Conservation (phyloP, 2,888 invertebrate species). For the Xestia xanthographa region DNA sequence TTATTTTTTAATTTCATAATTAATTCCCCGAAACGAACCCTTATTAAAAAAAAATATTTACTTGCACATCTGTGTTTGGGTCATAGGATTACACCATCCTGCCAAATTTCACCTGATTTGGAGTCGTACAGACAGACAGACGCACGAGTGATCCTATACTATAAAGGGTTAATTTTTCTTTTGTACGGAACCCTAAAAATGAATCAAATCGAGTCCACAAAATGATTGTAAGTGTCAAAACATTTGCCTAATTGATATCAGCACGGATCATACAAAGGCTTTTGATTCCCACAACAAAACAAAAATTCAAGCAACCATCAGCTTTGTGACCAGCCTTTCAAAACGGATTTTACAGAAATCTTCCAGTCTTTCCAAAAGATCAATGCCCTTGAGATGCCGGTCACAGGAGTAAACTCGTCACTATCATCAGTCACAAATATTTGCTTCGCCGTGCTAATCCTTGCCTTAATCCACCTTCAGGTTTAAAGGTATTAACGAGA, state of each 20-base stretch:
- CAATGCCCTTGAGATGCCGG: constrained; percentile 68
- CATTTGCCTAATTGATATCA: background rate
- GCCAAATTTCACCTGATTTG: no score
- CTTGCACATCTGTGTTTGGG: no score
- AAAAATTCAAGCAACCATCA: background rate
- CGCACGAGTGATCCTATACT: no score
- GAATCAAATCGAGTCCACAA: background rate
- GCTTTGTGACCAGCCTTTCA: background rate
- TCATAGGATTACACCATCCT: no score
- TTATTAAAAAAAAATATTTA: no score
- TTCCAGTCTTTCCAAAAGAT: constrained; percentile 42
- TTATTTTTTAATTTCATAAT: no score
- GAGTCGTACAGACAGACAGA: no score
- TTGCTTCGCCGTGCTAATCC: constrained; percentile 72
- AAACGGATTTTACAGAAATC: constrained; percentile 24
- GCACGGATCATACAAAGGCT: background rate
- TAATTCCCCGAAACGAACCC: no score
- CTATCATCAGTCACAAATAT: constrained; percentile 74
- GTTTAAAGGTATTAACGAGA: constrained; percentile 74
- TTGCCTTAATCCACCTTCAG: constrained; percentile 67
- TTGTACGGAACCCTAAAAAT: background rate
- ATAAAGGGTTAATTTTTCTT: no score
- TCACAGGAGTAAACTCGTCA: constrained; percentile 65
- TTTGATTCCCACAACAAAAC: background rate
- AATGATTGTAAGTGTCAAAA: background rate